phyloP scores from a whole-genome alignment of 2,888 invertebrate species.

The Ethmia dodecea region DNA sequence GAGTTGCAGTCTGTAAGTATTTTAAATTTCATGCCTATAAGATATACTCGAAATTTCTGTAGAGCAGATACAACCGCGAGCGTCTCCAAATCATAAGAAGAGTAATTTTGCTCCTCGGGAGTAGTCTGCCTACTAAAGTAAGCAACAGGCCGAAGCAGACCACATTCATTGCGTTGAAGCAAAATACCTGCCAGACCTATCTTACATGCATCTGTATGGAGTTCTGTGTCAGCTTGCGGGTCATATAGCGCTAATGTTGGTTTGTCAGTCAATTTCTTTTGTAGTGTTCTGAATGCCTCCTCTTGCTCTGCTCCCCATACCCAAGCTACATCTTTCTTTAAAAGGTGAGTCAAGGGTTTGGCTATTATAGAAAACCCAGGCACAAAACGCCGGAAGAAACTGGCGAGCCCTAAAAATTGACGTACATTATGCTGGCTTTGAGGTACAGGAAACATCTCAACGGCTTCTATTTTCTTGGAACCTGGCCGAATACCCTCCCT shows the following conservation, averaged over 20 bases:
- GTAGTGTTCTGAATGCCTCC: constrained; percentile 19
- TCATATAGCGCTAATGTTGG: constrained; percentile 12
- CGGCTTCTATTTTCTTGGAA: constrained; percentile 12
- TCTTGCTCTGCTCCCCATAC: constrained; percentile 18
- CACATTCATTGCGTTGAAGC: constrained; percentile 19
- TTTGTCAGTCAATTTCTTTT: constrained; percentile 14
- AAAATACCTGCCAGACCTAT: constrained; percentile 30
- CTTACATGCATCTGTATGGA: constrained; percentile 37
- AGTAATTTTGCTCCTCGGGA: constrained; percentile 27
- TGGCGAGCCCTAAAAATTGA: constrained; percentile 15
- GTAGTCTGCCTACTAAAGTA: constrained; percentile 32
- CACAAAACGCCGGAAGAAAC: constrained; percentile 16
- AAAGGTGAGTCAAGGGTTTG: constrained; percentile 9
- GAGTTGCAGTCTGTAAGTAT: constrained; percentile 18
- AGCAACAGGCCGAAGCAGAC: constrained; percentile 19
- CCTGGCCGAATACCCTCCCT: constrained; percentile 14
- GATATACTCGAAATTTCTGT: constrained; percentile 22
- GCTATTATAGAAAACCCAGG: constrained; percentile 11
- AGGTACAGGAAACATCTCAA: constrained; percentile 10
- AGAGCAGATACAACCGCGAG: constrained; percentile 35
- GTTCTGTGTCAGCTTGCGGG: constrained; percentile 20
- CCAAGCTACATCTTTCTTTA: constrained; percentile 15
- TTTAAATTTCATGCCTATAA: constrained; percentile 14
- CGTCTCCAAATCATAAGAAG: constrained; percentile 34
- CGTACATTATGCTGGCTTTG: constrained; percentile 11